Conservation (phyloP, 2,888 invertebrate species). For the Melanophora roralis region DNA sequence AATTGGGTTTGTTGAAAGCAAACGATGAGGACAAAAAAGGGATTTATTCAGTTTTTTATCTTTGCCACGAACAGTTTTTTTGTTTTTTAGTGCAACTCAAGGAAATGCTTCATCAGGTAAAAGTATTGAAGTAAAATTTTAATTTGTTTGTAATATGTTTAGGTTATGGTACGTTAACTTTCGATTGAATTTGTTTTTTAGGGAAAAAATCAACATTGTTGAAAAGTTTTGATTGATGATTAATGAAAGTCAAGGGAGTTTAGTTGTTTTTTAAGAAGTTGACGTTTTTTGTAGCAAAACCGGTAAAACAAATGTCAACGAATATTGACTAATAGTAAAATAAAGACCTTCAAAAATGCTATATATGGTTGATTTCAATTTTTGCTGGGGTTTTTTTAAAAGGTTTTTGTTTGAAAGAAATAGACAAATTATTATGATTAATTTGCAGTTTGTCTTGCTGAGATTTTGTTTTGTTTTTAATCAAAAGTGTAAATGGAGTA, state of each 20-base stretch:
- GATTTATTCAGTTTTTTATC: slow-evolving; percentile 38
- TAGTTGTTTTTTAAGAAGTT: slow-evolving; percentile 19
- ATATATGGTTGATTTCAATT: slow-evolving; percentile 27
- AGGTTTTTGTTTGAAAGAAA: slow-evolving; percentile 18
- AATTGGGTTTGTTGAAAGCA: slow-evolving; percentile 76
- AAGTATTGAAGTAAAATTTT: slow-evolving; percentile 25
- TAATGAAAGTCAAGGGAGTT: slow-evolving; percentile 55
- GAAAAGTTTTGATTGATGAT: slow-evolving; percentile 60
- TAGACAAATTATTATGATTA: slow-evolving; percentile 56
- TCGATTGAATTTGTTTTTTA: slow-evolving; percentile 39
- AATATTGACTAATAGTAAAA: slow-evolving; percentile 59
- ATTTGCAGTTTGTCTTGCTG: slow-evolving; percentile 45
- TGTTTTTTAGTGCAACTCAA: neutral
- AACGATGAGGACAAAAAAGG: slow-evolving; percentile 64
- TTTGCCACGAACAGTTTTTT: neutral
- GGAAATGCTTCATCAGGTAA: slow-evolving; percentile 62
- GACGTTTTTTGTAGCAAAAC: neutral
- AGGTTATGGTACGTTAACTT: slow-evolving; percentile 60
- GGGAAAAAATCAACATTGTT: slow-evolving; percentile 17
- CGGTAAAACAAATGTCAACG: slow-evolving; percentile 56
- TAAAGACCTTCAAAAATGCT: slow-evolving; percentile 45
- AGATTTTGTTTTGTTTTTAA: slow-evolving; percentile 25
- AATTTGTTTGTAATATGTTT: slow-evolving; percentile 5
- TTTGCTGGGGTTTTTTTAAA: neutral
- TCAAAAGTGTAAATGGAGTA: neutral